phyloP scores from a whole-genome alignment of 2,888 invertebrate species.

The Rhingia campestris region DNA sequence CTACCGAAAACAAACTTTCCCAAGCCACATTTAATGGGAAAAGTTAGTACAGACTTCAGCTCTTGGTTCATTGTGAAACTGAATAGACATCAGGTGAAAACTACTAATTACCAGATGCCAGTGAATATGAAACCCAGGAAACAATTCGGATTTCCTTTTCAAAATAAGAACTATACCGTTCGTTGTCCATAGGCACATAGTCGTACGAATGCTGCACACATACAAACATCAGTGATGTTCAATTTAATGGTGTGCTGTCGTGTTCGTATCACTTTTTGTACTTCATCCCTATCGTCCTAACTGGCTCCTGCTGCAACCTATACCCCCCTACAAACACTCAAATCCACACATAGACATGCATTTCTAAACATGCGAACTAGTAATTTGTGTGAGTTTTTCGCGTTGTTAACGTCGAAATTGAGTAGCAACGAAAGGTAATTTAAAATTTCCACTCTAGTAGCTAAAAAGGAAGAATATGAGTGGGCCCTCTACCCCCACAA shows the following conservation, averaged over 20 bases:
- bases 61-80: neutral
- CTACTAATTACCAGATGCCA: conserved; percentile 54
- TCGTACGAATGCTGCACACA: neutral
- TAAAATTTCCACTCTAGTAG: conserved; percentile 17
- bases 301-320: conserved; percentile 3
- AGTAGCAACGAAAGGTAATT: conserved; percentile 25
- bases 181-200: neutral
- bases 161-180: conserved; percentile 27
- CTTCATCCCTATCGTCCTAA: neutral
- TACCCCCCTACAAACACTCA: neutral
- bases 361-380: conserved; percentile 48
- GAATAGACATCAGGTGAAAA: conserved; percentile 43
- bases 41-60: conserved; percentile 22
- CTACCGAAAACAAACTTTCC: conserved; percentile 33
- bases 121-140: conserved; percentile 52
- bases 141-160: conserved; percentile 51
- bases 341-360: too few species aligned
- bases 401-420: conserved; percentile 21
- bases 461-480: neutral
- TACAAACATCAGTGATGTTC: conserved; percentile 11
- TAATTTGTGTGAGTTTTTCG: conserved; percentile 36
- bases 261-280: neutral
- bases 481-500: neutral
- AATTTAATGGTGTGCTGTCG: conserved; percentile 38
- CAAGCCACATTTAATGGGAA: conserved; percentile 38